Percentiles rank a stretch among this genome's conserved stretches.
phyloP scores from a whole-genome alignment of 2,888 invertebrate genomes.

The Gymnocheta viridis region DNA sequence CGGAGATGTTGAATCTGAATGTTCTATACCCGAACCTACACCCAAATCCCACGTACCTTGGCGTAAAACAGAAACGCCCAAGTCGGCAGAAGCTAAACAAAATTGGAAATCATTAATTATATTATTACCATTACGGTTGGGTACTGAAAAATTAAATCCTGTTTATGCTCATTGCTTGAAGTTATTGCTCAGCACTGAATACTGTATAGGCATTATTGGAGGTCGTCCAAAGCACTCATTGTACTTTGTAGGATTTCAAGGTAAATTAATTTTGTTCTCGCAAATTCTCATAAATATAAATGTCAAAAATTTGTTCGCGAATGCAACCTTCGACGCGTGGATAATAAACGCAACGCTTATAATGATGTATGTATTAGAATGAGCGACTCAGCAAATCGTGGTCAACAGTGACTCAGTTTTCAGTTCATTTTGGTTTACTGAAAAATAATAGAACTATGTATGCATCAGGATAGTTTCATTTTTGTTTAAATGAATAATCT shows the following conservation, averaged over 20 bases:
- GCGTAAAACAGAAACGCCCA: conserved; percentile 72
- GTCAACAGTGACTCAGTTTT: too few species aligned
- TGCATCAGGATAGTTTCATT: too few species aligned
- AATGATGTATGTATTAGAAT: too few species aligned
- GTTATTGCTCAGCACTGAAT: conserved; percentile 89
- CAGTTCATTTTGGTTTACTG: too few species aligned
- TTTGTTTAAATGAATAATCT: too few species aligned
- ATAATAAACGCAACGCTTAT: too few species aligned
- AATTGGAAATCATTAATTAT: conserved; percentile 90
- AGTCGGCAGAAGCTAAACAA: conserved; percentile 69
- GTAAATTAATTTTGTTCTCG: conserved; percentile 76
- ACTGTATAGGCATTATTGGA: conserved; percentile 95
- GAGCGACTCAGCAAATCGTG: too few species aligned
- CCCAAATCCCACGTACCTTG: conserved; percentile 79
- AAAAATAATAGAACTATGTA: too few species aligned
- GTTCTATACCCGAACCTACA: conserved; percentile 82
- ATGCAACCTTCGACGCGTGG: too few species aligned
- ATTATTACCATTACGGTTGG: conserved; percentile 92
- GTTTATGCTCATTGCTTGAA: conserved; percentile 93
- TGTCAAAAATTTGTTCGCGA: too few species aligned
- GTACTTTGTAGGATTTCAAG: conserved; percentile 96
- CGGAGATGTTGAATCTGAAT: conserved; percentile 88
- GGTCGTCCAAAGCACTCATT: conserved; percentile 96
- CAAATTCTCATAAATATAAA: too few species aligned
- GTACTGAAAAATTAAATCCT: conserved; percentile 92